Evolutionary conservation across 2,888 invertebrate species (phyloP).

Genomic region (Ceriagrion tenellum): DNA sequence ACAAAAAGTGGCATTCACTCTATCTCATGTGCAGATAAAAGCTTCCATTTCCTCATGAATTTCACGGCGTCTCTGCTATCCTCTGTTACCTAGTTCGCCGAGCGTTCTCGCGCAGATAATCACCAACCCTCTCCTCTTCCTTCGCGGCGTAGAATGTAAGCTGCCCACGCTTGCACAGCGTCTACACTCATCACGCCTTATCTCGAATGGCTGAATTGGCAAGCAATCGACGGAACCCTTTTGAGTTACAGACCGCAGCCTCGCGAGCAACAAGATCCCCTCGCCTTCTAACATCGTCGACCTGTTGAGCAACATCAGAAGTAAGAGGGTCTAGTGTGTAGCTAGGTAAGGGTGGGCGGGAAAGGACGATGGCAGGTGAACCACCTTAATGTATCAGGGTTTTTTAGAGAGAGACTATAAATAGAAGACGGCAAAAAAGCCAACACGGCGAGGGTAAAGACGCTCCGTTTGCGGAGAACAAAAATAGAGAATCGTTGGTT

Average conservation of each 20-base stretch:
- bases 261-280: background rate
- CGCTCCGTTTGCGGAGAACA: too few species aligned
- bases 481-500: too few species aligned
- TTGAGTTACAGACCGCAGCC: constrained; percentile 4
- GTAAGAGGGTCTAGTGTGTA: background rate
- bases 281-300: background rate
- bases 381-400: too few species aligned
- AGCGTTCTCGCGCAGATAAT: background rate
- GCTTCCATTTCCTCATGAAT: background rate
- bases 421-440: too few species aligned
- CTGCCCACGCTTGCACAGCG: background rate
- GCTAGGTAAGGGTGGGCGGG: background rate
- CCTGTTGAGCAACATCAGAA: background rate
- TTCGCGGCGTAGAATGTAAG: background rate
- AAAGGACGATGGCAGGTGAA: too few species aligned
- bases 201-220: background rate
- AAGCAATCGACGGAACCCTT: background rate
- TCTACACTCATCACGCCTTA: background rate
- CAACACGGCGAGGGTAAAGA: too few species aligned
- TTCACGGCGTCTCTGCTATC: background rate
- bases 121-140: background rate
- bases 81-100: background rate
- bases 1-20: too few species aligned
- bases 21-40: too few species aligned
- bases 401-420: too few species aligned